These are phyloP conservation scores for Macrophya alboannulata DNA, from an alignment of 2,888 invertebrate species.

Conservation along the genomic window DNA sequence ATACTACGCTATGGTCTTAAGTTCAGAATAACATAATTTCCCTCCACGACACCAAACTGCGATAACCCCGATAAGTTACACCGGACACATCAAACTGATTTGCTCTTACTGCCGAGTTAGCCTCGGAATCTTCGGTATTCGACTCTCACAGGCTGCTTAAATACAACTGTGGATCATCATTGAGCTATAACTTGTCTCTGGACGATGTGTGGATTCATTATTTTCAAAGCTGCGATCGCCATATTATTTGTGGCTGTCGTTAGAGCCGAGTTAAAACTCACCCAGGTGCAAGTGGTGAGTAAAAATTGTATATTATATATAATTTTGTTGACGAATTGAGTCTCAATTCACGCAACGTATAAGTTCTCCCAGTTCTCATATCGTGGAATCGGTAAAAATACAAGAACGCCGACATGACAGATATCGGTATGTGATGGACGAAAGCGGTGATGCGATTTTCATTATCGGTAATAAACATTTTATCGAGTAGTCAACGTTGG, in stretches of 20 bases:
- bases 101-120: too few relatives aligned
- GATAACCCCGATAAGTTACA: neutral
- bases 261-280: neutral
- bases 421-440: too few relatives aligned
- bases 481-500: too few relatives aligned
- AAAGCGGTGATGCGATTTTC: too few relatives aligned
- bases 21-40: too few relatives aligned
- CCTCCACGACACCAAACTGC: neutral
- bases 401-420: too few relatives aligned
- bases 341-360: too few relatives aligned
- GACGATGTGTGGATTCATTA: neutral
- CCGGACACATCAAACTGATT: neutral
- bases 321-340: too few relatives aligned
- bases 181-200: neutral
- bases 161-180: neutral
- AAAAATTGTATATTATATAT: neutral
- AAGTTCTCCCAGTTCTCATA: too few relatives aligned
- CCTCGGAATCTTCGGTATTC: neutral
- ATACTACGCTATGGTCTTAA: too few relatives aligned
- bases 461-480: too few relatives aligned
- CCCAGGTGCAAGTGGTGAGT: constrained; percentile 48
- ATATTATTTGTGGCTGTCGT: neutral
- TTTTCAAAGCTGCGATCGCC: neutral
- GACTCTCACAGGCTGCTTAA: neutral
- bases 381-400: too few relatives aligned